phyloP scores from a whole-genome alignment of 2,113 vertebrate species.

The Atherinomorus stipes region DNA sequence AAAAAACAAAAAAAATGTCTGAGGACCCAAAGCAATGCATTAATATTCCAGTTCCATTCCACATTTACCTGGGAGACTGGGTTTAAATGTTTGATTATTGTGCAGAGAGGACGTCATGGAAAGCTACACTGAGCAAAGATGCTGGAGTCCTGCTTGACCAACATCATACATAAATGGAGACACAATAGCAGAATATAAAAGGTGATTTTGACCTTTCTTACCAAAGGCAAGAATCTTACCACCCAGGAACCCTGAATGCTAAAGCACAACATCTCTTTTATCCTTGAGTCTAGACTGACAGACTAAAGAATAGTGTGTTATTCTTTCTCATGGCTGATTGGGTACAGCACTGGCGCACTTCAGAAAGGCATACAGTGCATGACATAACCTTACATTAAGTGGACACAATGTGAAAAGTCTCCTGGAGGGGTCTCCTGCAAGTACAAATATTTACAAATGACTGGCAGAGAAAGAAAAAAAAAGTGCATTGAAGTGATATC shows the following conservation, averaged over 20 bases:
- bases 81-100: too few species aligned
- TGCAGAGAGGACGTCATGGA: too few species aligned
- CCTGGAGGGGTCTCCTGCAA: conserved; percentile 22
- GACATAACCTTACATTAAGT: conserved; percentile 47
- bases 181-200: neutral
- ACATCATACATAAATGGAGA: neutral
- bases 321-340: conserved; percentile 26
- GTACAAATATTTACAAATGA: conserved; percentile 34
- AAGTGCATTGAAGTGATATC: conserved; percentile 55
- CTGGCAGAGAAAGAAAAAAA: conserved; percentile 15
- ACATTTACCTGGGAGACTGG: too few species aligned
- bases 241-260: neutral
- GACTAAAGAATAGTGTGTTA: neutral
- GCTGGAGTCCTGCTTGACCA: too few species aligned
- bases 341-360: neutral
- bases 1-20: too few species aligned
- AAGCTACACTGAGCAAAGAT: too few species aligned
- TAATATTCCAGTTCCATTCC: too few species aligned
- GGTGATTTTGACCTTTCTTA: neutral
- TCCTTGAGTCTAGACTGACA: conserved; percentile 18
- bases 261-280: neutral
- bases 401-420: conserved; percentile 22
- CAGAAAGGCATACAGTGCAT: conserved; percentile 26
- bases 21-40: too few species aligned
- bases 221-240: neutral